Evolutionary conservation across 2,888 invertebrate species (phyloP), one percentile per base, ranked within the genome.

Genomic region (Tetranychus piercei): DNA sequence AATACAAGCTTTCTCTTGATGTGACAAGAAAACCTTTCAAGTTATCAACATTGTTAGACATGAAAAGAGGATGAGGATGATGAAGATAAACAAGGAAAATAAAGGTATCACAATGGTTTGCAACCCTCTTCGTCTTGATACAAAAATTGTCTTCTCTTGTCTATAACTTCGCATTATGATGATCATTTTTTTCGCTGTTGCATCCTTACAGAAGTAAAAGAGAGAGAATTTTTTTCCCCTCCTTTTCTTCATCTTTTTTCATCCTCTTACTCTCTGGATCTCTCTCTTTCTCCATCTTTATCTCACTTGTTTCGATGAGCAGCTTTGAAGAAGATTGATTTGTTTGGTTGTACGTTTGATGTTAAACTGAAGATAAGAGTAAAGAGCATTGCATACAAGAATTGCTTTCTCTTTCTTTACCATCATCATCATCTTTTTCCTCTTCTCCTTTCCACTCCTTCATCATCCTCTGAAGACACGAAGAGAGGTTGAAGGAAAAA

Each of bases 401-500:
- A 9, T 9, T 69, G 34, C 69, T 69, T n/a, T 67, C 67, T 67
- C 67, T 67, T n/a, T 67, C 67, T 67, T n/a, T 67, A 11, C n/a
- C 67, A 18, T n/a, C n/a, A 11, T 67, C 67, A 18, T n/a, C n/a
- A 11, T 67, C 67, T 67, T n/a, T 67, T n/a, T 67, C 67, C 2
- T n/a, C n/a, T 3, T 67, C 67, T 67, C n/a, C 9, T 18, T 67
- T 9, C n/a, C n/a, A 11, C 67, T 67, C 20, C 20, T 69, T 69
- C 69, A 20, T 23, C 20, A 23, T 69, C 22, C 18, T 55, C 15
- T 15, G 9, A 55, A 55, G 9, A 55, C 55, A 55, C 15, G 55
- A 15, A 15, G 55, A 9, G 9, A 9, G 55, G 15, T 55, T 55
- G 55, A 55, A 55, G 55, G 15, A 3, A 15, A 55, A 55, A 15